A percentile compares a stretch with the other conserved stretches of the same genome.
Evolutionary conservation across 1,140 invertebrate species (phyloP).

Genomic region (Calliopsis andreniformis): DNA sequence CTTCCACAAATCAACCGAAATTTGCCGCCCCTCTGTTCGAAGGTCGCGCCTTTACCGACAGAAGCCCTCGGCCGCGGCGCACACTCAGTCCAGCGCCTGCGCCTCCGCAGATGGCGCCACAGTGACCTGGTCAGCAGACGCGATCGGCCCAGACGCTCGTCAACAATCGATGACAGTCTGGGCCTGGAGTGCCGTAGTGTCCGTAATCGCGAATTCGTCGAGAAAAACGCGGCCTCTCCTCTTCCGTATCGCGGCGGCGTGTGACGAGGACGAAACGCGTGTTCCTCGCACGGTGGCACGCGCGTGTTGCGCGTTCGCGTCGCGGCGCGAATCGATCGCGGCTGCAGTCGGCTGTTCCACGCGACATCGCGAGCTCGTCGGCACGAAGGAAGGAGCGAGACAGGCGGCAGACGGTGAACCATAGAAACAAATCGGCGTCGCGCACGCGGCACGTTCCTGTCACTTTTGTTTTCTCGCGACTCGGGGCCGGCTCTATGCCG

Average conservation of each 20-base stretch:
- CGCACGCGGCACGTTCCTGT: slow-evolving; percentile 48
- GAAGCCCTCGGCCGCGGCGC: too few species aligned
- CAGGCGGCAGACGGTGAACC: slow-evolving; percentile 4
- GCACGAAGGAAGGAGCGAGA: slow-evolving; percentile 23
- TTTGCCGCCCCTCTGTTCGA: too few species aligned
- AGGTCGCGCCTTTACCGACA: too few species aligned
- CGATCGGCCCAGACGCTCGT: slow-evolving; percentile 30
- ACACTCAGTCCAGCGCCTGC: too few species aligned
- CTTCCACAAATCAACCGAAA: too few species aligned
- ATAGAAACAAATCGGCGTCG: slow-evolving; percentile 33
- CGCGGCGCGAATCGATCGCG: slow-evolving; percentile 23
- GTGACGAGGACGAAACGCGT: not conserved
- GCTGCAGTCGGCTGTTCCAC: slow-evolving; percentile 14
- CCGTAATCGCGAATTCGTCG: slow-evolving; percentile 49
- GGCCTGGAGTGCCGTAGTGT: slow-evolving; percentile 52
- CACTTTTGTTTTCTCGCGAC: slow-evolving; percentile 12
- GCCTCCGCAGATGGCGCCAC: slow-evolving; percentile 38
- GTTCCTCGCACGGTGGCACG: not conserved
- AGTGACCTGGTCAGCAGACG: not conserved
- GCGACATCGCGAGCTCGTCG: not conserved
- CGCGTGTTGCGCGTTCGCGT: slow-evolving; percentile 26
- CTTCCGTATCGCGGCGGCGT: not conserved
- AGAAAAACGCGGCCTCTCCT: slow-evolving; percentile 41
- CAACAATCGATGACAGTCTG: slow-evolving; percentile 64
- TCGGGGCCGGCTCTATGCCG: slow-evolving; percentile 40